A percentile compares a stretch with the other conserved stretches of the same genome.
phyloP scores from a whole-genome alignment of 1,140 invertebrate genomes.

The Macrotrachela quadricornifera region DNA sequence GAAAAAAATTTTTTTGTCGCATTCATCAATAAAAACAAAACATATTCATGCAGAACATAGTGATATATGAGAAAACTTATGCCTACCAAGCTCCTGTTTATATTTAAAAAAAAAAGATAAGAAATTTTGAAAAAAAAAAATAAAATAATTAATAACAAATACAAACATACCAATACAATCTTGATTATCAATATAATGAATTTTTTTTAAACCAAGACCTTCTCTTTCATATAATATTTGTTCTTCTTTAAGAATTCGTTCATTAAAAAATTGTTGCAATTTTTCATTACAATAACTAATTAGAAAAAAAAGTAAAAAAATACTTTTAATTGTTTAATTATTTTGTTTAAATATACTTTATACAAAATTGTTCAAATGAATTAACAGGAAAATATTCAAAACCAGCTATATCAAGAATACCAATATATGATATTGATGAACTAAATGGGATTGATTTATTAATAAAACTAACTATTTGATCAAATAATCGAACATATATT shows the following conservation, averaged over 20 bases:
- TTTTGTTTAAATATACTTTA: conserved; percentile 40
- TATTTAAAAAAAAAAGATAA: neutral
- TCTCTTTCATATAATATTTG: conserved; percentile 80
- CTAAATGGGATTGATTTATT: conserved; percentile 71
- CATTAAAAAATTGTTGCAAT: conserved; percentile 79
- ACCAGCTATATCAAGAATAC: conserved; percentile 88
- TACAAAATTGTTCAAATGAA: conserved; percentile 72
- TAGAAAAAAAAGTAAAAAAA: too few species aligned
- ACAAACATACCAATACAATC: conserved; percentile 68
- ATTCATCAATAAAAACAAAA: too few species aligned
- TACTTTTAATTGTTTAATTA: too few species aligned
- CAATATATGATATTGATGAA: conserved; percentile 65
- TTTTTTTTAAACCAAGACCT: conserved; percentile 74
- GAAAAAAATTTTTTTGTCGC: too few species aligned
- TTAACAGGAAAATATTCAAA: conserved; percentile 91
- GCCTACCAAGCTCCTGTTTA: neutral
- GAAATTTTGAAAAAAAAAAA: neutral
- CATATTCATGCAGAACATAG: too few species aligned
- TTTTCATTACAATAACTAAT: conserved; percentile 78
- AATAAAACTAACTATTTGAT: conserved; percentile 68
- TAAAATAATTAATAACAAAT: neutral
- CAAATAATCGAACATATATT: conserved; percentile 79
- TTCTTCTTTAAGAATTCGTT: conserved; percentile 40
- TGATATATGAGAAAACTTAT: too few species aligned
- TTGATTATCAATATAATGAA: conserved; percentile 81